Evolutionary conservation across 2,113 vertebrate species (phyloP).

Genomic region (Mohoua ochrocephala): DNA sequence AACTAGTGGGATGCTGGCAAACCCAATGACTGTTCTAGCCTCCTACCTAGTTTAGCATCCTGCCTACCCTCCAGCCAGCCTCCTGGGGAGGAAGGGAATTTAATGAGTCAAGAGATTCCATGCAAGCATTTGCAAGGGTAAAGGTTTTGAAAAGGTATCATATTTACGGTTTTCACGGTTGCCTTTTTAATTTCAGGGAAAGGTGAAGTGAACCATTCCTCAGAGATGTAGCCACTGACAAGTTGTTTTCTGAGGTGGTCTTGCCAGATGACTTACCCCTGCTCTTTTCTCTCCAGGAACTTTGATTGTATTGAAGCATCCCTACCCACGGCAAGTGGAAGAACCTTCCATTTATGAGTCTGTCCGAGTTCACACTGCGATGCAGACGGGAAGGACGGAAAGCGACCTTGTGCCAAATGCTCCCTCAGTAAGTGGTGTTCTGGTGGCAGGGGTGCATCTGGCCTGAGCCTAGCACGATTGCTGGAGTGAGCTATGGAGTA

Average conservation of each 20-base stretch:
- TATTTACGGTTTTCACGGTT: not conserved
- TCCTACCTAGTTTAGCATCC: not conserved
- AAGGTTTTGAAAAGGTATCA: not conserved
- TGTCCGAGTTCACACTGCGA: slow-evolving; percentile 91
- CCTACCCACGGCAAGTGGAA: slow-evolving; percentile 88
- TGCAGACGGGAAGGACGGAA: slow-evolving; percentile 87
- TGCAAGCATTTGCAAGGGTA: not conserved
- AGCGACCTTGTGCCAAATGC: slow-evolving; percentile 84
- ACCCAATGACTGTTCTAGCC: not conserved
- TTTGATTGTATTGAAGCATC: slow-evolving; percentile 77
- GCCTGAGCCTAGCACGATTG: not conserved
- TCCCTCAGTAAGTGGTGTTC: slow-evolving; percentile 79
- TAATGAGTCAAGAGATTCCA: not conserved
- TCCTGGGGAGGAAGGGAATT: not conserved
- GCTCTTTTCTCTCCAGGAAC: slow-evolving; percentile 63
- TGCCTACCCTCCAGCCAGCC: not conserved
- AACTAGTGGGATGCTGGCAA: not conserved
- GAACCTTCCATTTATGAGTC: slow-evolving; percentile 97
- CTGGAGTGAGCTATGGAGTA: not conserved
- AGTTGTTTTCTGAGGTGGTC: not conserved
- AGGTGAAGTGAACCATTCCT: not conserved
- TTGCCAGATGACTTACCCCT: not conserved
- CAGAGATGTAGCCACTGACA: not conserved
- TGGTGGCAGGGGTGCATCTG: not conserved
- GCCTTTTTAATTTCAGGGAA: not conserved